A percentile compares a stretch with the other conserved stretches of the same genome.
Evolutionary conservation across 2,113 vertebrate species (phyloP).

Genomic region (Proterorhinus semilunaris): DNA sequence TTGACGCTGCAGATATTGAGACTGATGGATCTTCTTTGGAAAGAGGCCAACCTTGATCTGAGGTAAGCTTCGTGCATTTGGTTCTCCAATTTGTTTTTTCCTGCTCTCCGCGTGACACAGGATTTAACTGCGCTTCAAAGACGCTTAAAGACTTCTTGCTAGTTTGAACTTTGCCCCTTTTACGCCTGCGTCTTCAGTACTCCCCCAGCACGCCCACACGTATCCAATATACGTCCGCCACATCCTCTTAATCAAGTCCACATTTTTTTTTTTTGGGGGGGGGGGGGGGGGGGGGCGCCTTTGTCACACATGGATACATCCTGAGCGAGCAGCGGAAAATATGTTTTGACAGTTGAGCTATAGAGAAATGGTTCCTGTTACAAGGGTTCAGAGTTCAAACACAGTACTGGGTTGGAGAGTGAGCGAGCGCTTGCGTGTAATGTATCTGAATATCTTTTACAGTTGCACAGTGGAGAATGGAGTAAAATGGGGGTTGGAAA

Average conservation of each 20-base stretch:
- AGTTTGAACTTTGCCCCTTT: slow-evolving; percentile 69
- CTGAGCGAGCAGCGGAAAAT: slow-evolving; percentile 47
- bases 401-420: slow-evolving; percentile 12
- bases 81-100: slow-evolving; percentile 78
- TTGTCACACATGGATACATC: slow-evolving; percentile 47
- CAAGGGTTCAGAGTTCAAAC: slow-evolving; percentile 41
- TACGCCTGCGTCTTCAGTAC: slow-evolving; percentile 11
- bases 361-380: slow-evolving; percentile 41
- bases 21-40: slow-evolving; percentile 97
- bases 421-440: neutral
- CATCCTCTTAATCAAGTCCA: slow-evolving; percentile 52
- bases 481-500: too few relatives aligned
- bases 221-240: slow-evolving; percentile 18
- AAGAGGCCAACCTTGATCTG: slow-evolving; percentile 93
- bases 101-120: slow-evolving; percentile 76
- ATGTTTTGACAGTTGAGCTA: slow-evolving; percentile 69
- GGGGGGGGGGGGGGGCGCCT: neutral
- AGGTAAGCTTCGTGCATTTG: slow-evolving; percentile 73
- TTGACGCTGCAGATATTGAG: slow-evolving; percentile 91
- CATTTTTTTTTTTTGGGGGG: slow-evolving; percentile 1
- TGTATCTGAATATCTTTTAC: neutral
- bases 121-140: slow-evolving; percentile 65
- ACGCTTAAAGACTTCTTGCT: slow-evolving; percentile 63
- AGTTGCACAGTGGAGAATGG: neutral
- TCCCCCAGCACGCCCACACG: slow-evolving; percentile 6